A percentile compares a stretch with the other conserved stretches of the same genome.
These are phyloP conservation scores for Eupeodes luniger DNA, from an alignment of 2,888 invertebrate genomes.

Conservation along the genomic window DNA sequence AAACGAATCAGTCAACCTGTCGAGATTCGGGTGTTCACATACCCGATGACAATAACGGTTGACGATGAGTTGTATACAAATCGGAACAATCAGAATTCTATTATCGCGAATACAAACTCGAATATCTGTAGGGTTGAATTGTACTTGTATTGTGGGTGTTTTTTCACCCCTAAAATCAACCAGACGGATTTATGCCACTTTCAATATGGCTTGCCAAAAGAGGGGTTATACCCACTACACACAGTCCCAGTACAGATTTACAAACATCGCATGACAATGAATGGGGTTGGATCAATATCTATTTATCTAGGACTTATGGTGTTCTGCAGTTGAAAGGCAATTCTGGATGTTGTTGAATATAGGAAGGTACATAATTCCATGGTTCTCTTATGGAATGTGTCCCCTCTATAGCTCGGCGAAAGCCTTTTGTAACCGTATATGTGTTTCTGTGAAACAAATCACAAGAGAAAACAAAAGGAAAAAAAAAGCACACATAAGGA, in stretches of 20 bases:
- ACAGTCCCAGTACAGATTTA: not conserved
- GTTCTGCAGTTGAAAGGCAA: conserved; percentile 75
- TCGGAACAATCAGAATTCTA: conserved; percentile 52
- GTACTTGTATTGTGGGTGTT: conserved; percentile 55
- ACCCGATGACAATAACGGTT: not conserved
- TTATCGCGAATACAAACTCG: conserved; percentile 36
- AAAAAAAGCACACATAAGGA: conserved; percentile 27
- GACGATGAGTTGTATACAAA: conserved; percentile 30
- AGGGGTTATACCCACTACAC: not conserved
- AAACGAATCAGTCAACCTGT: conserved; percentile 75
- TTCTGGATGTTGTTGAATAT: conserved; percentile 53
- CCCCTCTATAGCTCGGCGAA: conserved; percentile 32
- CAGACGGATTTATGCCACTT: conserved; percentile 41
- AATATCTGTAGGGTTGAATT: conserved; percentile 24
- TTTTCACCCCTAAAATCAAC: conserved; percentile 64
- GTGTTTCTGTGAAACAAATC: conserved; percentile 25
- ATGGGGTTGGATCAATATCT: conserved; percentile 71
- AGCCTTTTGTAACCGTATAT: conserved; percentile 49
- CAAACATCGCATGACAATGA: conserved; percentile 49
- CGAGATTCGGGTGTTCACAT: conserved; percentile 64
- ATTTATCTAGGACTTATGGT: conserved; percentile 70
- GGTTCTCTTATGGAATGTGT: conserved; percentile 52
- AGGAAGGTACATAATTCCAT: not conserved
- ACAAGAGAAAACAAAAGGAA: conserved; percentile 40
- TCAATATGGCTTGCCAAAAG: conserved; percentile 48